phyloP scores from a whole-genome alignment of 2,113 vertebrate species.

The Misgurnus anguillicaudatus region DNA sequence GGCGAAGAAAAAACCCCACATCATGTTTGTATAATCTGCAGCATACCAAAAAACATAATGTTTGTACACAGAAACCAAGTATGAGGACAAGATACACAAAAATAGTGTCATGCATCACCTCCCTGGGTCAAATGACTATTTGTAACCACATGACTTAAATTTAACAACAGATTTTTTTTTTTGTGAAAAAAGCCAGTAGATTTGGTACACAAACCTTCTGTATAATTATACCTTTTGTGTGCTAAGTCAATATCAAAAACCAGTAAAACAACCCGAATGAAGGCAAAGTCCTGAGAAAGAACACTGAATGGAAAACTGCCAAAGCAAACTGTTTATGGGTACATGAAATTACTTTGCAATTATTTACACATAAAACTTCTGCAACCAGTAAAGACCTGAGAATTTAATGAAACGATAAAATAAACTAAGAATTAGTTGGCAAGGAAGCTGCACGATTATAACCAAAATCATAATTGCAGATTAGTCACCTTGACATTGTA shows the following conservation, averaged over 20 bases:
- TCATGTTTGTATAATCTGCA: background rate
- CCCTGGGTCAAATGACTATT: background rate
- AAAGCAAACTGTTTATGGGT: background rate
- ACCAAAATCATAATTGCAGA: too few species aligned
- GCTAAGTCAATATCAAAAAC: background rate
- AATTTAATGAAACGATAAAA: background rate
- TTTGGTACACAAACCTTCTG: too few species aligned
- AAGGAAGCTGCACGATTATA: too few species aligned
- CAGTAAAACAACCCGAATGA: background rate
- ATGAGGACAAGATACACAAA: background rate
- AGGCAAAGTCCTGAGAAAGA: background rate
- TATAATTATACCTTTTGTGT: too few species aligned
- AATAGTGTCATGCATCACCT: background rate
- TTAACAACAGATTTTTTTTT: background rate
- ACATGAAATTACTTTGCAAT: background rate
- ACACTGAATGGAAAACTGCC: slow-evolving; percentile 1
- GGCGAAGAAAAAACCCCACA: background rate
- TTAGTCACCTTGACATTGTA: too few species aligned
- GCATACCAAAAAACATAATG: background rate
- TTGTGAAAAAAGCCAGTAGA: background rate
- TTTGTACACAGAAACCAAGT: background rate
- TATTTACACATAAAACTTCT: background rate
- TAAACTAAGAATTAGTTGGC: too few species aligned
- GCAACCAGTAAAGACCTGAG: background rate
- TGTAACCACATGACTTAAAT: background rate